Conservation (phyloP, 2,797 vertebrate genomes). For the Poecile montanus region DNA sequence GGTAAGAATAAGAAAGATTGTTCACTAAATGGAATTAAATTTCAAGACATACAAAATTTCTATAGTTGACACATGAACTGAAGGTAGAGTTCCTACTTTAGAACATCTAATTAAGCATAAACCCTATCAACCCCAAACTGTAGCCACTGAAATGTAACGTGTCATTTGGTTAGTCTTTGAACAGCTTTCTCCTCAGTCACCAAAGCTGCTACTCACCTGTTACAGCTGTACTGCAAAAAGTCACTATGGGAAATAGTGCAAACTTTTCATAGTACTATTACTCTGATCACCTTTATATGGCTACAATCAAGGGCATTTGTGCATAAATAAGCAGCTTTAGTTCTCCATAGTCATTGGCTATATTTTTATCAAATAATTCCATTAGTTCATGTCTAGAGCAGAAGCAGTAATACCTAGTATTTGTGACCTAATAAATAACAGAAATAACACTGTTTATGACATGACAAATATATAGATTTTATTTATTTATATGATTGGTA, state of each 20-base stretch:
- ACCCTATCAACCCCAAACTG: background rate
- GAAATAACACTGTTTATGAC: background rate
- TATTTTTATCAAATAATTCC: background rate
- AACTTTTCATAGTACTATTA: background rate
- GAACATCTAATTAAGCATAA: background rate
- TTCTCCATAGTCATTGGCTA: background rate
- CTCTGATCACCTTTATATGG: background rate
- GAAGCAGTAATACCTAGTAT: background rate
- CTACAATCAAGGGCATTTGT: background rate
- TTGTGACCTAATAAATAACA: background rate
- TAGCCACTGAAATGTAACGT: background rate
- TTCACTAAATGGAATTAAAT: background rate
- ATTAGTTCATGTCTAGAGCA: background rate
- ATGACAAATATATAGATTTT: background rate
- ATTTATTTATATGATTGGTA: background rate
- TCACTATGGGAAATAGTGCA: background rate
- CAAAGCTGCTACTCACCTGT: background rate
- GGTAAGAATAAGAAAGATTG: background rate
- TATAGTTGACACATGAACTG: background rate
- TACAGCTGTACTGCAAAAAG: background rate
- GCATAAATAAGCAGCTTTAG: background rate
- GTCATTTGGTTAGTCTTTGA: background rate
- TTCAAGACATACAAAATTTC: background rate
- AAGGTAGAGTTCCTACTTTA: background rate
- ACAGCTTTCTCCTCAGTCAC: background rate